These are phyloP conservation scores for Anarrhichthys ocellatus DNA, from an alignment of 2,113 vertebrate species.

Conservation along the genomic window DNA sequence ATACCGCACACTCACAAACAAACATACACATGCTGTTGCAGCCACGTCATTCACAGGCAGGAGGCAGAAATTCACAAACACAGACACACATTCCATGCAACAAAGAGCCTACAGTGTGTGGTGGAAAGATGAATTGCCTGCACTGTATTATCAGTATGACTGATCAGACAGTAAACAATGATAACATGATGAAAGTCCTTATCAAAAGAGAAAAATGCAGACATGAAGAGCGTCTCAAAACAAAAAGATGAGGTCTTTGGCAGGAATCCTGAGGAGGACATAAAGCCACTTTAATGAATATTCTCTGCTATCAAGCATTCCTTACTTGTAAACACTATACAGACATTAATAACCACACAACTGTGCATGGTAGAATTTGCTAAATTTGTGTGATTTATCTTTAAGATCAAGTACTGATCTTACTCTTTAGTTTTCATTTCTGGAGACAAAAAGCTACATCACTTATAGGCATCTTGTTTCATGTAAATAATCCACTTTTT, in stretches of 20 bases:
- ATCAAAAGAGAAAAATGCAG: slow-evolving; percentile 82
- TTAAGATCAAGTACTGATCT: not conserved
- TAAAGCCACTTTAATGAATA: slow-evolving; percentile 72
- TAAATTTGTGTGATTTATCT: not conserved
- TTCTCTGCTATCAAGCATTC: slow-evolving; percentile 67
- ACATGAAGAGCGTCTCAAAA: slow-evolving; percentile 79
- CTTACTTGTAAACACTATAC: slow-evolving; percentile 61
- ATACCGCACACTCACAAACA: slow-evolving; percentile 59
- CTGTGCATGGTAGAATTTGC: not conserved
- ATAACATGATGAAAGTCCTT: slow-evolving; percentile 82
- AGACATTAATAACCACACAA: slow-evolving; percentile 41
- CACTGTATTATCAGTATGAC: slow-evolving; percentile 82
- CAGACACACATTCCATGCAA: slow-evolving; percentile 74
- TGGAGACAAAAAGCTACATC: slow-evolving; percentile 8
- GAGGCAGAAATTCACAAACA: slow-evolving; percentile 49
- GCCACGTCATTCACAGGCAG: slow-evolving; percentile 51
- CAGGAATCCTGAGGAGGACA: slow-evolving; percentile 64
- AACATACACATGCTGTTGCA: slow-evolving; percentile 55
- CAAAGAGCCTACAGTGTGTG: slow-evolving; percentile 83
- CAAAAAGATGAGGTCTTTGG: slow-evolving; percentile 74
- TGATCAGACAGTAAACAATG: slow-evolving; percentile 84
- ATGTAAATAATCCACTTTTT: not conserved
- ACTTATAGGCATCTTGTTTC: not conserved
- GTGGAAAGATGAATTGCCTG: slow-evolving; percentile 77
- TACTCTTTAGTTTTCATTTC: not conserved